These are phyloP conservation scores for Neria commutata DNA, from an alignment of 2,888 invertebrate species.

Conservation along the genomic window DNA sequence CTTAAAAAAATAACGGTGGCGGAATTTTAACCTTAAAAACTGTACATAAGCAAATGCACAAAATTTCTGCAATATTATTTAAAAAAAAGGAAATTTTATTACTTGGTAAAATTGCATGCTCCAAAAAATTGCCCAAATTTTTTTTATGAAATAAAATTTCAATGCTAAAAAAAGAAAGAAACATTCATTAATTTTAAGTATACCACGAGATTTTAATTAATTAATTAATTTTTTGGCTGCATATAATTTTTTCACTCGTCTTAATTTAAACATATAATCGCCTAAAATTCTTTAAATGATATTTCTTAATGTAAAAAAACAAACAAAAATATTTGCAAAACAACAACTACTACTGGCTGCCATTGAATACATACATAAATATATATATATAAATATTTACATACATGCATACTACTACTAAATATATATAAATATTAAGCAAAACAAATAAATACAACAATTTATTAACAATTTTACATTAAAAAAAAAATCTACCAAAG, in stretches of 20 bases:
- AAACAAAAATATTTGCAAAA: too few species aligned
- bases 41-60: conserved; percentile 5
- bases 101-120: too few species aligned
- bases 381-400: not conserved
- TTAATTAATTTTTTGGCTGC: conserved; percentile 7
- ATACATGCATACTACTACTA: too few species aligned
- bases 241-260: not conserved
- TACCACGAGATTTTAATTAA: conserved; percentile 7
- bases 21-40: not conserved
- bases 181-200: conserved; percentile 8
- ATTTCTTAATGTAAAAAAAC: not conserved
- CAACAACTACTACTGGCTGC: conserved; percentile 5
- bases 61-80: not conserved
- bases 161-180: not conserved
- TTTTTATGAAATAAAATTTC: not conserved
- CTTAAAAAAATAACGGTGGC: not conserved
- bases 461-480: conserved; percentile 35
- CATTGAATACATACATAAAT: not conserved
- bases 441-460: conserved; percentile 34
- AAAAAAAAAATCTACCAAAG: conserved; percentile 13
- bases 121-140: not conserved
- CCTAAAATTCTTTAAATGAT: not conserved
- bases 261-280: too few species aligned
- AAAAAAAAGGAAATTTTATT: conserved; percentile 1
- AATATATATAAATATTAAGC: conserved; percentile 32